Evolutionary conservation across 1,140 invertebrate genomes (phyloP).

Genomic region (Homalodisca vitripennis): DNA sequence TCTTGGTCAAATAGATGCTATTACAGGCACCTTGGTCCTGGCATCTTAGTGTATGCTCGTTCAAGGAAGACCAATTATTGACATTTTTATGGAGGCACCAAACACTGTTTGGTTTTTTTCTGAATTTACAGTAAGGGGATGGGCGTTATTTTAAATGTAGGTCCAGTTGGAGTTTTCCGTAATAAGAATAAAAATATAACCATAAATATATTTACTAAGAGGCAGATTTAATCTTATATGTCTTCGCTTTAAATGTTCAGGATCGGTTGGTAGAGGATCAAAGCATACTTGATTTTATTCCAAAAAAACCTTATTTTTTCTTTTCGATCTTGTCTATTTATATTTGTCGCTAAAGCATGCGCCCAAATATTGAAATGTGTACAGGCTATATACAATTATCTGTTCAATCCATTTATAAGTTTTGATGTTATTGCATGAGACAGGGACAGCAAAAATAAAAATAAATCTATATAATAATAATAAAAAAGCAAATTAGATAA

Average conservation of each 20-base stretch:
- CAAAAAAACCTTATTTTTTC: no score
- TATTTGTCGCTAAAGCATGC: no score
- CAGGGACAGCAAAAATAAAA: no score
- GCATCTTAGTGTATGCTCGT: background rate
- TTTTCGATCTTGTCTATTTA: no score
- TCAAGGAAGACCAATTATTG: background rate
- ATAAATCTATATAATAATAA: no score
- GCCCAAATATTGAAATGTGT: no score
- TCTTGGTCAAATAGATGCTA: background rate
- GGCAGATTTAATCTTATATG: background rate
- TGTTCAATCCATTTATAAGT: no score
- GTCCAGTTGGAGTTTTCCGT: background rate
- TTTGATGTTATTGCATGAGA: no score
- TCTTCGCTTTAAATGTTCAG: background rate
- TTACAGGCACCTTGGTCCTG: background rate
- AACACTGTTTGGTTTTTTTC: background rate
- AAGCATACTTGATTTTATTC: background rate
- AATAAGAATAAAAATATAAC: background rate
- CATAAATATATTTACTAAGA: background rate
- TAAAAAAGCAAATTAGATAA: no score
- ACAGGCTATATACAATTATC: no score
- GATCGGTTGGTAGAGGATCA: background rate
- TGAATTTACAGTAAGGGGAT: background rate
- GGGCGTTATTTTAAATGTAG: background rate
- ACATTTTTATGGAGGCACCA: background rate